Evolutionary conservation across 2,797 vertebrate species (phyloP).

Genomic region (Rhinophrynus dorsalis): DNA sequence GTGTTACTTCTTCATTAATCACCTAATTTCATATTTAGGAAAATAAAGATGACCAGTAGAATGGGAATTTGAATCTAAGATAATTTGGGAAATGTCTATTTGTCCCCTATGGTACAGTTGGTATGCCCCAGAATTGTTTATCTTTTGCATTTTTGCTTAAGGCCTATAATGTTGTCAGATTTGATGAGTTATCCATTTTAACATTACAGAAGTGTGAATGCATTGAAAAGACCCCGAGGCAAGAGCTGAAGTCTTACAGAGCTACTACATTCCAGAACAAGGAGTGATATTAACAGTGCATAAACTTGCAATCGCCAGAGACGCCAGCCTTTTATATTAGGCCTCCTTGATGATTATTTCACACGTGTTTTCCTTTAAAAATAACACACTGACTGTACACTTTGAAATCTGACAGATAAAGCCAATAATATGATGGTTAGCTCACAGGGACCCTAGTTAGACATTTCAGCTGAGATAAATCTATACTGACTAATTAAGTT

Average conservation of each 20-base stretch:
- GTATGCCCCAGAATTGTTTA: too few species aligned
- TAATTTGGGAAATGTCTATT: too few species aligned
- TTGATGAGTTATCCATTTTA: conserved; percentile 22
- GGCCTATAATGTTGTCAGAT: conserved; percentile 1
- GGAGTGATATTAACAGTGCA: neutral
- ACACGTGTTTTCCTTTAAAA: conserved; percentile 18
- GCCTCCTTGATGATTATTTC: conserved; percentile 6
- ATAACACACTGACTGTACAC: neutral
- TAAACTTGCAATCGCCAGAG: conserved; percentile 29
- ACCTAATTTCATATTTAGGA: too few species aligned
- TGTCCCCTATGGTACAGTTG: too few species aligned
- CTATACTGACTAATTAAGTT: neutral
- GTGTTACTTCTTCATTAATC: too few species aligned
- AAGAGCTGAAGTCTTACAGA: conserved; percentile 10
- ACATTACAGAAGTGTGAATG: conserved; percentile 19
- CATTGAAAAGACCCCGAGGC: conserved; percentile 22
- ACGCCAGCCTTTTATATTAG: neutral
- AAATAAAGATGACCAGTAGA: too few species aligned
- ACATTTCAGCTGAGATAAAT: neutral
- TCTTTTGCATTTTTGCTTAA: too few species aligned
- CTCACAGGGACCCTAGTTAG: neutral
- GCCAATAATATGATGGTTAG: neutral
- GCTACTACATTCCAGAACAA: neutral
- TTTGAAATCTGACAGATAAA: conserved; percentile 8
- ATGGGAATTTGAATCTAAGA: too few species aligned